phyloP scores from a whole-genome alignment of 2,113 vertebrate genomes.

The Cepphus grylle region DNA sequence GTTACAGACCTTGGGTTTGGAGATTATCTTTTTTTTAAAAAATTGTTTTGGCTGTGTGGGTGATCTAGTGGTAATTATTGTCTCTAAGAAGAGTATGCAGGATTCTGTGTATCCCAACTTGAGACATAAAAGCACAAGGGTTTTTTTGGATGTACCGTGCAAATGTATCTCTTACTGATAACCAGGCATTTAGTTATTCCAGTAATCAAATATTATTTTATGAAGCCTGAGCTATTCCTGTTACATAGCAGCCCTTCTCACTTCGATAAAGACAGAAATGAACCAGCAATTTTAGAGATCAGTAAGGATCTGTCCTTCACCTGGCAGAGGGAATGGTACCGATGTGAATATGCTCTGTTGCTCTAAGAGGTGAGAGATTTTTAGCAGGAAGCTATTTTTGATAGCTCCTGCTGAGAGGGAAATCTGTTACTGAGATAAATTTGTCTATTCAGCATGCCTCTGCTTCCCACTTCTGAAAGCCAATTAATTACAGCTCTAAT shows the following conservation, averaged over 20 bases:
- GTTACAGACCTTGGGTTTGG: background rate
- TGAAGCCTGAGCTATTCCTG: background rate
- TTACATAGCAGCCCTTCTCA: background rate
- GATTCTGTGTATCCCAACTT: background rate
- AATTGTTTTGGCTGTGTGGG: background rate
- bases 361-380: background rate
- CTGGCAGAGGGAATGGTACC: background rate
- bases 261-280: background rate
- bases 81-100: background rate
- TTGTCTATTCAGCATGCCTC: background rate
- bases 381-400: background rate
- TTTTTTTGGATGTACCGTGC: background rate
- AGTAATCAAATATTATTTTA: background rate
- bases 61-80: background rate
- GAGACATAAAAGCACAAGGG: background rate
- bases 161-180: background rate
- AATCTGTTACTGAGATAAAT: background rate
- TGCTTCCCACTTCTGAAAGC: background rate
- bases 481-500: slow-evolving; percentile 7
- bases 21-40: background rate
- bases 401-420: background rate
- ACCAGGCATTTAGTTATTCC: background rate
- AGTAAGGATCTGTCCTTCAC: background rate
- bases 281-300: background rate
- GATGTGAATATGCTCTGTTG: background rate